Evolutionary conservation across 2,113 vertebrate genomes (phyloP).

Genomic region (Steatornis caripensis): DNA sequence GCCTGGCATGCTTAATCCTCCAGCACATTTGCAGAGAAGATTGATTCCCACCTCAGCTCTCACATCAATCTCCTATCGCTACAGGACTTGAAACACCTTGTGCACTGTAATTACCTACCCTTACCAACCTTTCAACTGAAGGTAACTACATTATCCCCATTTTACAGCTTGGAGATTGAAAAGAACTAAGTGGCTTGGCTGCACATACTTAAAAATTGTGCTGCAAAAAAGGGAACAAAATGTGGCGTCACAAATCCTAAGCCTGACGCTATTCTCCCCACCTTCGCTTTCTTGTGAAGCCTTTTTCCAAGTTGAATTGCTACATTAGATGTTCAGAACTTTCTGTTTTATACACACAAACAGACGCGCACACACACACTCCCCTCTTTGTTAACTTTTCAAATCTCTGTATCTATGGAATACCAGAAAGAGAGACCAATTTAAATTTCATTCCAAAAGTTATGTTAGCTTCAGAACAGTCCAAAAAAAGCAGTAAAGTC

Average conservation of each 20-base stretch:
- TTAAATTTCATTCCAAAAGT: not conserved
- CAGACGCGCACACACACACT: too few species aligned
- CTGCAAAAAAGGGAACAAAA: not conserved
- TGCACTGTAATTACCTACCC: not conserved
- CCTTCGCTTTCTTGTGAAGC: not conserved
- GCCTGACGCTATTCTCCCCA: not conserved
- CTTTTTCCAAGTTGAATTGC: not conserved
- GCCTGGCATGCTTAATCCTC: not conserved
- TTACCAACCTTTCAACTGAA: not conserved
- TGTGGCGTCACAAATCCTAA: not conserved
- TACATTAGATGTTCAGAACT: not conserved
- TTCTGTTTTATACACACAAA: not conserved
- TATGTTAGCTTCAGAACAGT: not conserved
- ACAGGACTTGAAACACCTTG: not conserved
- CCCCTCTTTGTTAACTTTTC: not conserved
- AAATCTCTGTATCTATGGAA: not conserved
- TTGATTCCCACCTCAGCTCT: not conserved
- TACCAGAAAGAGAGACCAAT: not conserved
- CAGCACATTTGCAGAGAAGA: not conserved
- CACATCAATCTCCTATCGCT: not conserved
- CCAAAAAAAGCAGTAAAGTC: not conserved
- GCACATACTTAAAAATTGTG: not conserved
- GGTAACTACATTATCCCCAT: not conserved
- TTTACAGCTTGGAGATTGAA: not conserved
- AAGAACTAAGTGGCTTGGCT: not conserved